Conservation (phyloP, 2,888 invertebrate species). For the Elegia similella region DNA sequence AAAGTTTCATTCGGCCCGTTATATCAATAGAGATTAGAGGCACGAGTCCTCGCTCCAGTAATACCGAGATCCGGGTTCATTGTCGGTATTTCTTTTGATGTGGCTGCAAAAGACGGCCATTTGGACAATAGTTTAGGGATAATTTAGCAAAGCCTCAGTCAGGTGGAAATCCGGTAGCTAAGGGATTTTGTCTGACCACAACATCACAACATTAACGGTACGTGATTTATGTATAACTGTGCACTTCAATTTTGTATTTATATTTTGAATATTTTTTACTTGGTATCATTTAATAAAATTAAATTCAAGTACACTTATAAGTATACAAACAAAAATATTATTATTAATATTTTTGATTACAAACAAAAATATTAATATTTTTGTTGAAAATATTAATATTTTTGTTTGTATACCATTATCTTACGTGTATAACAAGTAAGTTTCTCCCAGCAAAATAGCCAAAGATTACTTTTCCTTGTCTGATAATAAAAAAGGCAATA, state of each 20-base stretch:
- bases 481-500: no score
- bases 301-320: no score
- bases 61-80: constrained; percentile 50
- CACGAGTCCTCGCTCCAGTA: constrained; percentile 67
- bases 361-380: no score
- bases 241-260: not conserved
- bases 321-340: no score
- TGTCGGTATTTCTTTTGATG: constrained; percentile 68
- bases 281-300: no score
- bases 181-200: constrained; percentile 41
- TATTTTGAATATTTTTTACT: no score
- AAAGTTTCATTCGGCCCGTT: constrained; percentile 66
- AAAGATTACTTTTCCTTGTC: no score
- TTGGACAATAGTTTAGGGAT: constrained; percentile 55
- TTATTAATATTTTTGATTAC: no score
- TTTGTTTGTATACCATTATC: no score
- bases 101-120: constrained; percentile 69
- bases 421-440: no score
- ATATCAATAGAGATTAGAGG: constrained; percentile 78
- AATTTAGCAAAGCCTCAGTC: constrained; percentile 53
- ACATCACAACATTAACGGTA: constrained; percentile 38
- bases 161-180: constrained; percentile 62
- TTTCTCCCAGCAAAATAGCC: no score
- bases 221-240: constrained; percentile 11
- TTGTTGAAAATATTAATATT: no score